Percentiles rank a stretch among this genome's conserved stretches.
phyloP scores from a whole-genome alignment of 2,797 vertebrate genomes.

The Gallirallus australis region DNA sequence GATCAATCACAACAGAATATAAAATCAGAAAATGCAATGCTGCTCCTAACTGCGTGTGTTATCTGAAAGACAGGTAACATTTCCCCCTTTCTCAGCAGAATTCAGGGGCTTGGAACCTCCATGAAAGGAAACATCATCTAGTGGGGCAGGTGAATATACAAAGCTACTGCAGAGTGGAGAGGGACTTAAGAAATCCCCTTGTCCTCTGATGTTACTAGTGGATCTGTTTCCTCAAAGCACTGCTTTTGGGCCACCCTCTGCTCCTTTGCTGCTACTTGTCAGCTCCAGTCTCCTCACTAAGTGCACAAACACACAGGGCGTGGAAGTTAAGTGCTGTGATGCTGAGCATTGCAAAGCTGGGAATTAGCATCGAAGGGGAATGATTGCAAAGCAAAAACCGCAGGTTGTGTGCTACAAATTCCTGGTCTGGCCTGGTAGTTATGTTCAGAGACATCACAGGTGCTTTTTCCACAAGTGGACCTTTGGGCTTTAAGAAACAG shows the following conservation, averaged over 20 bases:
- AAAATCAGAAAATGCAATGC: not conserved
- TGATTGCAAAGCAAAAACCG: not conserved
- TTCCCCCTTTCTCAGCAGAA: not conserved
- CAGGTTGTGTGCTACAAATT: not conserved
- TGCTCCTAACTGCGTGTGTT: not conserved
- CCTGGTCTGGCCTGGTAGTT: not conserved
- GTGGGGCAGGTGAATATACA: not conserved
- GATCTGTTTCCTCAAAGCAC: not conserved
- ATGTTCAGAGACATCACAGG: not conserved
- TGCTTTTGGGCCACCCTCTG: not conserved
- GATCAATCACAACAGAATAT: not conserved
- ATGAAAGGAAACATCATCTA: not conserved
- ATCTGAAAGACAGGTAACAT: not conserved
- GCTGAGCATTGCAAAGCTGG: not conserved
- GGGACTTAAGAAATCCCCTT: not conserved
- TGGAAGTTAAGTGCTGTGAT: not conserved
- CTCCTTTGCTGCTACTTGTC: not conserved
- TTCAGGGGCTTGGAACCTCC: not conserved
- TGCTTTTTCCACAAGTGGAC: not conserved
- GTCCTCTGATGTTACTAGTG: not conserved
- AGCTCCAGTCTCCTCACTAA: not conserved
- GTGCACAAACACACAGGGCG: fast-evolving
- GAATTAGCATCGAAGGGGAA: not conserved
- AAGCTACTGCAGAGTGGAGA: not conserved
- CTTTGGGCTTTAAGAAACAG: not conserved